These are phyloP conservation scores for Valencia hispanica DNA, from an alignment of 2,797 vertebrate species.

Conservation along the genomic window DNA sequence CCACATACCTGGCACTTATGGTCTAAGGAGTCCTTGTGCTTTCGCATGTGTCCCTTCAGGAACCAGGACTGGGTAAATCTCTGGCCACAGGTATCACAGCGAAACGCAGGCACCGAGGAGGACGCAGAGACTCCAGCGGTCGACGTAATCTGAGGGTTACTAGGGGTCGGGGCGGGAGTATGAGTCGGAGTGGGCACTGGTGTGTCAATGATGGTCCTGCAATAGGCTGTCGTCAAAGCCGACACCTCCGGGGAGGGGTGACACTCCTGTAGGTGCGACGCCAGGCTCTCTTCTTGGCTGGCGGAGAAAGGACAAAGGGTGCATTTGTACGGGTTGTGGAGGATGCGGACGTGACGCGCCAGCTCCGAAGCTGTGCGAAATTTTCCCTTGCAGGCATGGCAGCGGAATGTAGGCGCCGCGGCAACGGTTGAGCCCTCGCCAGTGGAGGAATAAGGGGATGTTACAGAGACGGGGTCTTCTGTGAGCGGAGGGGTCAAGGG, in stretches of 20 bases:
- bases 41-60: constrained; percentile 95
- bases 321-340: constrained; percentile 94
- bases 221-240: constrained; percentile 52
- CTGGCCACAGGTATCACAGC: constrained; percentile 92
- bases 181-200: constrained; percentile 76
- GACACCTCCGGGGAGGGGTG: constrained; percentile 79
- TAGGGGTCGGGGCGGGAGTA: constrained; percentile 65
- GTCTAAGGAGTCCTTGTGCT: constrained; percentile 95
- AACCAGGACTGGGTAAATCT: constrained; percentile 96
- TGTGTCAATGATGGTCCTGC: constrained; percentile 66
- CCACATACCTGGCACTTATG: constrained; percentile 94
- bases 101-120: constrained; percentile 83
- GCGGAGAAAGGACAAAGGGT: constrained; percentile 91
- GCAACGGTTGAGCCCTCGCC: constrained; percentile 60
- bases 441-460: constrained; percentile 71
- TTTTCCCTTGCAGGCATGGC: constrained; percentile 94
- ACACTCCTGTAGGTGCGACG: constrained; percentile 87
- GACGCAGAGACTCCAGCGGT: constrained; percentile 33
- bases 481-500: constrained; percentile 78
- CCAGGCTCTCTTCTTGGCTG: constrained; percentile 89
- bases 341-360: constrained; percentile 90
- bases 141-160: constrained; percentile 68
- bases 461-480: constrained; percentile 72
- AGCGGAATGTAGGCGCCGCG: constrained; percentile 82
- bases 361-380: constrained; percentile 91